phyloP scores from a whole-genome alignment of 2,888 invertebrate genomes.

The Synergus gifuensis region DNA sequence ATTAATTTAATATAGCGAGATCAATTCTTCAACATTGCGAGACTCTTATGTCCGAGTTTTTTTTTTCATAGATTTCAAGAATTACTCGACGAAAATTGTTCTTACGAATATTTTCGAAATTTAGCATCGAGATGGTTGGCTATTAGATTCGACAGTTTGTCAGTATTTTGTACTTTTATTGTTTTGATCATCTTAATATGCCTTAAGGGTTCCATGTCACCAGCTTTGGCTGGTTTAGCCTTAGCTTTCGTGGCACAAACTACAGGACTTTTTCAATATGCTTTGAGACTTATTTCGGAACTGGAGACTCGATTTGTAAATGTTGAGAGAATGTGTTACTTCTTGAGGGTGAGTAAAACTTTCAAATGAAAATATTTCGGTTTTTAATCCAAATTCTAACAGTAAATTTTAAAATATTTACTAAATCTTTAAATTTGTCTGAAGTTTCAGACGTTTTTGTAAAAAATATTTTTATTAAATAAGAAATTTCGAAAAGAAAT shows the following conservation, averaged over 20 bases:
- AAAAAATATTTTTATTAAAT: no score
- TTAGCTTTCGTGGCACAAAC: slow-evolving; percentile 81
- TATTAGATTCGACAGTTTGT: slow-evolving; percentile 66
- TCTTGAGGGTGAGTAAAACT: slow-evolving; percentile 66
- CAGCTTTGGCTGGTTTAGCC: slow-evolving; percentile 82
- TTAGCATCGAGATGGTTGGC: slow-evolving; percentile 78
- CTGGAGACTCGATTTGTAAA: slow-evolving; percentile 79
- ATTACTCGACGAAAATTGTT: slow-evolving; percentile 78
- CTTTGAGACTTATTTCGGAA: slow-evolving; percentile 78
- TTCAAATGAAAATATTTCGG: neutral
- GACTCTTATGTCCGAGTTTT: neutral
- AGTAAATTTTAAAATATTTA: no score
- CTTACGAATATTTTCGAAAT: slow-evolving; percentile 78
- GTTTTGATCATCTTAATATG: slow-evolving; percentile 79
- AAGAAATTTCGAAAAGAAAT: no score
- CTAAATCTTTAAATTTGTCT: no score
- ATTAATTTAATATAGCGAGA: neutral
- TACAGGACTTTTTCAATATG: slow-evolving; percentile 81
- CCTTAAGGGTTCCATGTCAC: slow-evolving; percentile 76
- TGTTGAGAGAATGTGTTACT: slow-evolving; percentile 77
- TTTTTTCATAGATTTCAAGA: slow-evolving; percentile 76
- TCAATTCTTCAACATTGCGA: neutral
- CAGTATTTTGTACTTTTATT: slow-evolving; percentile 76
- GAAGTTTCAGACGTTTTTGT: no score
- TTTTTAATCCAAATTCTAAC: no score